Evolutionary conservation across 1,140 invertebrate species (phyloP), one percentile per base, ranked within the genome.

Genomic region (Penaeus vannamei): DNA sequence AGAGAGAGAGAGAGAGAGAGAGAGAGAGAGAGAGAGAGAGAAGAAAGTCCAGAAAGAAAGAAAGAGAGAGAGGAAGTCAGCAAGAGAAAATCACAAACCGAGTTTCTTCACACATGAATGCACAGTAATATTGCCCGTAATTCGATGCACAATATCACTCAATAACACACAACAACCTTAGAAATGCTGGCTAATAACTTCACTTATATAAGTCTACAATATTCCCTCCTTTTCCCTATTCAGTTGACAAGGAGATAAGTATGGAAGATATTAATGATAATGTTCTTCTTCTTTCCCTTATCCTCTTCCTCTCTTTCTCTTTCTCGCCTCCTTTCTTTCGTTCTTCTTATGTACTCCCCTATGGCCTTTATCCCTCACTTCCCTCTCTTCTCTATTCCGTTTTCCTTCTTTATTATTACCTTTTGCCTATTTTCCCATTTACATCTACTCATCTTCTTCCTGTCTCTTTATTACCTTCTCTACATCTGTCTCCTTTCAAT

Each of bases 241-340:
- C 66, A 23, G 60, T 42, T 7, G 36, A 42, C 8, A 42, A 2
- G 36, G 4, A 42, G 8, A 42, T 42, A 42, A 42, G 36, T 42
- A 42, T 42, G 4, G 8, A 7, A 7, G 36, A 42, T 2, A 42
- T 7, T 42, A 10, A 53, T 53, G 17, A 53, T 53, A 29, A 20
- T 10, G 22, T 42, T 26, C 32, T 23, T 42, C 60, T 69, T 32
- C 23, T 53, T 60, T 79, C 72, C 26, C 72, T 64, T 61, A 59
- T 23, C 53, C 66, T 86, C n/a, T 79, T 1, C 72, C 36, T 77
- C 23, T 86, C 66, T 86, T 64, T 60, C 72, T 36, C 83, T 66
- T 59, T 86, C 85, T 61, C 72, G 62, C 85, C 79, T 72, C 36
- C 72, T 79, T 66, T 86, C 84, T 59, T 32, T 23, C 22, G 0